phyloP scores from a whole-genome alignment of 1,140 invertebrate species.

The Drosophila kanapiae region DNA sequence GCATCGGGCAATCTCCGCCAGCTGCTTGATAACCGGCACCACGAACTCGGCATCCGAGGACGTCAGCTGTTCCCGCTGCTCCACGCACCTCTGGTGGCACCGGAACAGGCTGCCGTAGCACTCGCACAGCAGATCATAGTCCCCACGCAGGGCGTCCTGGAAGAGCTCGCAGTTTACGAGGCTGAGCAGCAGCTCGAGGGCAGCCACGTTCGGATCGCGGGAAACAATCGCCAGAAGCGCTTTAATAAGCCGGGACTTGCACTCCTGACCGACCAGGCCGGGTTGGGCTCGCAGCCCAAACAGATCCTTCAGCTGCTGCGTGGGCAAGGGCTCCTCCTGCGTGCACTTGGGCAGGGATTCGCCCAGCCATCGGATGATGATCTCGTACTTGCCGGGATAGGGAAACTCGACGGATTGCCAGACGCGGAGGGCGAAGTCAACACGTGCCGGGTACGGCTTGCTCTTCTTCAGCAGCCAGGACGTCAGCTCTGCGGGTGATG shows the following conservation, averaged over 20 bases:
- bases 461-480: conserved; percentile 60
- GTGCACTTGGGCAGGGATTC: conserved; percentile 3
- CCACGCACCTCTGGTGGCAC: conserved; percentile 57
- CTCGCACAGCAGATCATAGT: conserved; percentile 43
- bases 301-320: conserved; percentile 54
- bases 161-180: conserved; percentile 62
- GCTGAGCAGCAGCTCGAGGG: conserved; percentile 37
- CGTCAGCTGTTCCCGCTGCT: not conserved
- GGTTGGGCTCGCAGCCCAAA: conserved; percentile 64
- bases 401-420: conserved; percentile 80
- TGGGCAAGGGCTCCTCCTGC: conserved; percentile 13
- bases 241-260: conserved; percentile 47
- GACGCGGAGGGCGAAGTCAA: conserved; percentile 74
- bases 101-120: conserved; percentile 54
- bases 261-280: conserved; percentile 48
- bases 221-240: conserved; percentile 13
- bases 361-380: conserved; percentile 67
- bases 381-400: conserved; percentile 72
- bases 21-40: conserved; percentile 48
- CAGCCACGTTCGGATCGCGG: not conserved
- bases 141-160: conserved; percentile 65
- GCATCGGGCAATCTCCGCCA: conserved; percentile 59
- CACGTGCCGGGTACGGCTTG: conserved; percentile 55
- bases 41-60: conserved; percentile 56
- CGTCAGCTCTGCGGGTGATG: conserved; percentile 55